Conservation (phyloP, 2,113 vertebrate species). For the Heterocephalus glaber region DNA sequence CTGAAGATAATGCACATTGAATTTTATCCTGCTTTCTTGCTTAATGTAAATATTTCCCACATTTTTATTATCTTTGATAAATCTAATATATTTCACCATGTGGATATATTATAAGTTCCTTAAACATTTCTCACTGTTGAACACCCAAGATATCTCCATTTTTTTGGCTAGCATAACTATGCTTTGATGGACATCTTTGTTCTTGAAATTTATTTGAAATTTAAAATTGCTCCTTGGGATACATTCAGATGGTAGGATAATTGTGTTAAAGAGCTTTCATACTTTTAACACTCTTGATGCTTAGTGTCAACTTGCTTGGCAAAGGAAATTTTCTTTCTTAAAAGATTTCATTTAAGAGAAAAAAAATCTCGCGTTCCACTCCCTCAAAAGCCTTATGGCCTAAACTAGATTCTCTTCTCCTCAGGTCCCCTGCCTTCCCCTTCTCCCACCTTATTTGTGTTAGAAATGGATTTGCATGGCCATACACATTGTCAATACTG, state of each 20-base stretch:
- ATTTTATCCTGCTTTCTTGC: background rate
- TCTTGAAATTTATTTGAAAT: background rate
- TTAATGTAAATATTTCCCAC: background rate
- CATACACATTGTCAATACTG: background rate
- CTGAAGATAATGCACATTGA: background rate
- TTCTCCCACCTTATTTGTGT: background rate
- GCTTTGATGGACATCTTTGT: conserved; percentile 15
- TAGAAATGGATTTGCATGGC: conserved; percentile 42
- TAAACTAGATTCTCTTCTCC: background rate
- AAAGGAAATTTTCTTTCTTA: background rate
- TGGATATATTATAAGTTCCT: background rate
- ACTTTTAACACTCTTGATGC: background rate
- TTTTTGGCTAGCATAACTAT: background rate
- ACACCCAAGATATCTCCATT: background rate
- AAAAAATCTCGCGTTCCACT: background rate
- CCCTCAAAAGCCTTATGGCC: background rate
- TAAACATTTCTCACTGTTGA: background rate
- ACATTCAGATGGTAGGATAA: background rate
- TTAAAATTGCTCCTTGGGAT: background rate
- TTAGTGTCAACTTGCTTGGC: background rate
- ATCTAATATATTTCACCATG: background rate
- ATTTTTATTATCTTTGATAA: conserved; percentile 1
- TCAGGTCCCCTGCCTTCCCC: background rate
- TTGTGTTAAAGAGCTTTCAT: background rate
- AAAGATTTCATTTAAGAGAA: background rate